Evolutionary conservation across 92 coral and sea anemone species (phyloP).

Genomic region (Palythoa grandiflora): DNA sequence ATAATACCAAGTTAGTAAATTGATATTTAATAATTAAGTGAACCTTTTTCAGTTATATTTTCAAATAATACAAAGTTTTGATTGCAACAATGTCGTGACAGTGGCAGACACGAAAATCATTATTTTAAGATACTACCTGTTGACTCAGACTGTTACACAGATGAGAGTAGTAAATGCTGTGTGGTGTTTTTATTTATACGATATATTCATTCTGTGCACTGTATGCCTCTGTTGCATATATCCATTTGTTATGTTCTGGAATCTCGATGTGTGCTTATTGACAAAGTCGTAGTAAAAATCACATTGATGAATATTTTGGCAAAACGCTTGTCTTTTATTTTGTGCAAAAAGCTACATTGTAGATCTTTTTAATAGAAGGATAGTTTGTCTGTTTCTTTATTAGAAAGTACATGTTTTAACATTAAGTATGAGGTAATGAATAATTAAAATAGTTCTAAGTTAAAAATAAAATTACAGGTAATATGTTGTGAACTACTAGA

Average conservation of each 20-base stretch:
- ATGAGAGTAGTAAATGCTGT: background rate
- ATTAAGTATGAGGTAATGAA: slow-evolving; percentile 5
- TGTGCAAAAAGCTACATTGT: background rate
- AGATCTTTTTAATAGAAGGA: background rate
- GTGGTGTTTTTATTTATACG: background rate
- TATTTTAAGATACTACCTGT: background rate
- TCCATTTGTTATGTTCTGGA: background rate
- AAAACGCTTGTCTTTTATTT: slow-evolving; percentile 12
- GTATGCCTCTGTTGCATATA: background rate
- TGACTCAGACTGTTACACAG: background rate
- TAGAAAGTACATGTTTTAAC: background rate
- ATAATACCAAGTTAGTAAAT: too few species aligned
- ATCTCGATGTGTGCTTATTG: too few species aligned
- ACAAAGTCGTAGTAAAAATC: background rate
- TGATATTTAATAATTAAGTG: too few species aligned
- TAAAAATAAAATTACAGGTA: slow-evolving; percentile 11
- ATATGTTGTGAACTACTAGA: background rate
- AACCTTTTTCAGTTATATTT: too few species aligned
- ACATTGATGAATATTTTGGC: too few species aligned
- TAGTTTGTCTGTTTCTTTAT: background rate
- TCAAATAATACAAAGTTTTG: too few species aligned
- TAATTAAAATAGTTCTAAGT: slow-evolving; percentile 10
- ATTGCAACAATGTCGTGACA: too few species aligned
- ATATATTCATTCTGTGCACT: background rate
- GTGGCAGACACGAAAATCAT: background rate